A percentile compares a stretch with the other conserved stretches of the same genome.
Evolutionary conservation across 2,113 vertebrate genomes (phyloP).

Genomic region (Toxostoma redivivum): DNA sequence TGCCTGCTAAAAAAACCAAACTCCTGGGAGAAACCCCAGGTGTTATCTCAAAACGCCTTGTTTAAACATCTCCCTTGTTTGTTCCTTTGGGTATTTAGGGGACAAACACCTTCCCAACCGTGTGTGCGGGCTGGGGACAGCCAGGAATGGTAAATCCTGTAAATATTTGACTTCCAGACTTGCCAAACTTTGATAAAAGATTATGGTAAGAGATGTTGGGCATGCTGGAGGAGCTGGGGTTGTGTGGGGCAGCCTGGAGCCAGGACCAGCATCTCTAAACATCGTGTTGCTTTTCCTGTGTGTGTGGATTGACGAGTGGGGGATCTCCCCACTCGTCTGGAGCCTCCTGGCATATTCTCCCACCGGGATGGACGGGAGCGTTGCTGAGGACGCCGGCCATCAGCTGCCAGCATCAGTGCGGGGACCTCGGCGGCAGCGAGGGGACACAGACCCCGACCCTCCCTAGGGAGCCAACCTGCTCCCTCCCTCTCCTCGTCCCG

Average conservation of each 20-base stretch:
- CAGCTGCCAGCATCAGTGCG: background rate
- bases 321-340: no score
- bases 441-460: background rate
- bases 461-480: rapidly evolving
- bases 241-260: background rate
- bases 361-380: rapidly evolving
- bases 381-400: background rate
- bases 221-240: background rate
- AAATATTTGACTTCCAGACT: background rate
- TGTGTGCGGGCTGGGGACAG: background rate
- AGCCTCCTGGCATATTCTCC: background rate
- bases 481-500: background rate
- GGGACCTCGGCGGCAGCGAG: background rate
- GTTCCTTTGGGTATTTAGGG: background rate
- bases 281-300: background rate
- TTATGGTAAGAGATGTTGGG: background rate
- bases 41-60: background rate
- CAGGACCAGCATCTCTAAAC: background rate
- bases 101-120: background rate
- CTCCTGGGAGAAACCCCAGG: background rate
- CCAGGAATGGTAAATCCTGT: background rate
- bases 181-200: background rate
- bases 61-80: background rate
- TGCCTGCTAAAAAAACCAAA: background rate
- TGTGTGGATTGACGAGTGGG: rapidly evolving